Base-by-base conservation (phyloP, 2,888 invertebrate genomes). In the Sphaeridia pumilis region DNA sequence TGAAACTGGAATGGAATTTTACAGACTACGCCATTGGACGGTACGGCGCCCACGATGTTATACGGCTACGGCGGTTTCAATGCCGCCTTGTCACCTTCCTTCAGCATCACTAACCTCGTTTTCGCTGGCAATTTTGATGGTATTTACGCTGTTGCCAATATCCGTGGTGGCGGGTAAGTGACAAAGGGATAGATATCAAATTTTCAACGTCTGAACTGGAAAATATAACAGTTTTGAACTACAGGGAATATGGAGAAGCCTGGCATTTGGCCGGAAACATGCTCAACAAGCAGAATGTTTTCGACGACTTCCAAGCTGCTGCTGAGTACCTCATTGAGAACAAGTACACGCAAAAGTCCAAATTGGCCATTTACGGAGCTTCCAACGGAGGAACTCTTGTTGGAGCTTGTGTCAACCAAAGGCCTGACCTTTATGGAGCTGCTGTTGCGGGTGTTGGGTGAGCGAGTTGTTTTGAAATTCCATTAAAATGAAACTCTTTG, bases 381-480 rank as follows among this genome's bases (percentile, higher is more conserved):
- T 95, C 94, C 48, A 98, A 98, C 74, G 97, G 97, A 1, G 97
- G 97, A 0, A 77, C 98, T 49, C 74, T 97, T 14, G 86, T 95
- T 10, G 93, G 86, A 2, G 93, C 94, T n/a, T 89, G 90, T 69
- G 79, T 85, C 61, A 95, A 95, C 75, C 95, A 97, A 74, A 78
- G 89, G 38, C 97, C 97, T 0, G 87, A 94, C 66, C 75, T 97
- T 47, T 97, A 84, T 73, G 93, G 89, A 7, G 89, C 89, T 54
- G 92, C 84, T 44, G 79, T 98, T 62, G 84, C 85, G 64, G 88
- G 92, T 79, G 94, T 95, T 53, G 94, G 93, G 89, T 89, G 71
- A 73, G 79, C 72, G 14, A 47, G 10, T 22, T n/a, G n/a, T n/a
- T n/a, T n/a, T n/a, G 43, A 28, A n/a, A n/a, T n/a, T n/a, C n/a